A percentile compares a stretch with the other conserved stretches of the same genome.
These are phyloP conservation scores for Brienomyrus brachyistius DNA, from an alignment of 2,113 vertebrate genomes.

Conservation along the genomic window DNA sequence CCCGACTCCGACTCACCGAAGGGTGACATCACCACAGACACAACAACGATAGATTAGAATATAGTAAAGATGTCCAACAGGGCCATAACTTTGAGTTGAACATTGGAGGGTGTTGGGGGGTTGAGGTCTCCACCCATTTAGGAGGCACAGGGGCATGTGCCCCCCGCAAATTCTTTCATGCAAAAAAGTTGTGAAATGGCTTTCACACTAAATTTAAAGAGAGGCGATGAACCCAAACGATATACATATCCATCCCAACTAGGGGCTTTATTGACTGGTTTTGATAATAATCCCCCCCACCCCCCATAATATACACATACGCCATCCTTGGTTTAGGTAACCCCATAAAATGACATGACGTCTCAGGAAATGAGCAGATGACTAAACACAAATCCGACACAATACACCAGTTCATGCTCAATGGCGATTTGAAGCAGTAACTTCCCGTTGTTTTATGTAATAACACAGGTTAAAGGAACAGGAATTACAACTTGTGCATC, in stretches of 20 bases:
- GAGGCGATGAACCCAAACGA: neutral
- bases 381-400: neutral
- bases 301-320: neutral
- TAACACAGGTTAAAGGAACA: neutral
- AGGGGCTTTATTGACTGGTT: neutral
- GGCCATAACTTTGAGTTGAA: neutral
- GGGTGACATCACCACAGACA: neutral
- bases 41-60: neutral
- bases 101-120: neutral
- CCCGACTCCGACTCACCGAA: neutral
- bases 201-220: neutral
- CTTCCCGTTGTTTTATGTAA: neutral
- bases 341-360: neutral
- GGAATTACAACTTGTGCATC: neutral
- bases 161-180: no score
- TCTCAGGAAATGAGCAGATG: neutral
- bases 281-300: neutral
- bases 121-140: neutral
- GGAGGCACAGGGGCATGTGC: neutral
- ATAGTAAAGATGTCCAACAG: neutral
- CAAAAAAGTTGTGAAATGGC: no score
- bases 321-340: neutral
- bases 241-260: neutral
- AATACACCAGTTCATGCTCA: neutral
- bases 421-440: neutral